Evolutionary conservation across 2,113 vertebrate genomes (phyloP), one percentile per base, ranked within the genome.

Genomic region (rat (Rattus norvegicus)): DNA sequence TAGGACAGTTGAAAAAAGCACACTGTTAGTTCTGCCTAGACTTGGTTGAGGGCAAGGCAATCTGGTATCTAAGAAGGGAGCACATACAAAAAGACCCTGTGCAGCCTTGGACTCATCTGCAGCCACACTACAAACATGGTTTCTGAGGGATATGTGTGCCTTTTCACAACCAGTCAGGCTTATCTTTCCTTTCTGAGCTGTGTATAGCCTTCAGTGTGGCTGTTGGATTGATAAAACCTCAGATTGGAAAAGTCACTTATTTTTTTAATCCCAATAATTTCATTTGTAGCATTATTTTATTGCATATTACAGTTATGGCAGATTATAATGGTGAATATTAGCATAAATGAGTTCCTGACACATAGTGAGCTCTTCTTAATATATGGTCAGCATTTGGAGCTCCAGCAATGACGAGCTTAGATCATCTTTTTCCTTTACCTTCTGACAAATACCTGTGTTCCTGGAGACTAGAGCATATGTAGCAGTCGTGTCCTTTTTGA

Each of bases 261-360:
- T 13, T 93, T 94, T 56, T 83, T 56, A 88, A 91, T 56, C 39
- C 61, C 0, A 59, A 10, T 28, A 73, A 80, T 69, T 73, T 30
- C 36, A 92, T 63, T 83, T 75, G 30, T 72, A n/a, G 49, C 47
- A 54, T 90, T 84, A 73, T 67, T 95, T 75, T 81, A 83, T 95
- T 86, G 36, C 3, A 72, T 47, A 75, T 63, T 49, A 20, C 43
- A 65, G 17, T 79, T 73, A 70, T 67, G 85, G 52, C 16, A 54
- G 17, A 63, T 30, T 26, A 52, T 24, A 49, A n/a, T 52, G 16
- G 20, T 83, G 59, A 43, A 54, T 11, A 28, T 61, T 81, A 83
- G 83, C 20, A 49, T 88, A 72, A 72, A 39, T 69, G 52, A 72
- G 65, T 54, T 73, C 24, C 67, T 47, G 22, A 56, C 20, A 77